Conservation (phyloP, 2,113 vertebrate genomes). For the Hepsetus odoe region DNA sequence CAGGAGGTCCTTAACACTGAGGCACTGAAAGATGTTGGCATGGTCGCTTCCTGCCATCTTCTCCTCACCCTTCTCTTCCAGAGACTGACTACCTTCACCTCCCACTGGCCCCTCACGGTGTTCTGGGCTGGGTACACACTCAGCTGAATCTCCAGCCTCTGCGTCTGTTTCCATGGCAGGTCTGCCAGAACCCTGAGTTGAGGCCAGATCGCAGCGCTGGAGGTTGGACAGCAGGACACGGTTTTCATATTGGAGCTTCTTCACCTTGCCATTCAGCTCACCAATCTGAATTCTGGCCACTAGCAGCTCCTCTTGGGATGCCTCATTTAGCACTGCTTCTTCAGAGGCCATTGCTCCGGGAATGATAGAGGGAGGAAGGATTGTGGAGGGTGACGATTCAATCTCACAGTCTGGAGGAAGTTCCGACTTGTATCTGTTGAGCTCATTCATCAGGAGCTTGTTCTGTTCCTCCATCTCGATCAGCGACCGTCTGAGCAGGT, state of each 20-base stretch:
- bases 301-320: slow-evolving; percentile 88
- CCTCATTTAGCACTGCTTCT: slow-evolving; percentile 86
- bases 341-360: slow-evolving; percentile 65
- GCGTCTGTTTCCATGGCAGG: slow-evolving; percentile 89
- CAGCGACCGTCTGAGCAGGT: slow-evolving; percentile 90
- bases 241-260: slow-evolving; percentile 99
- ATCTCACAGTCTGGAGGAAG: slow-evolving; percentile 74
- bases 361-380: slow-evolving; percentile 53
- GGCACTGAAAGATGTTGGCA: slow-evolving; percentile 62
- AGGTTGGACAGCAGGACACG: slow-evolving; percentile 95
- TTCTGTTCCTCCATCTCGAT: slow-evolving; percentile 98
- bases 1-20: slow-evolving; percentile 83
- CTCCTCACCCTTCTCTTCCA: slow-evolving; percentile 69
- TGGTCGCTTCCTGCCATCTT: slow-evolving; percentile 20
- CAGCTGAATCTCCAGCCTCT: slow-evolving; percentile 88
- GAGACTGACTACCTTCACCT: slow-evolving; percentile 67
- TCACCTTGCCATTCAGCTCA: slow-evolving; percentile 92
- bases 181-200: slow-evolving; percentile 81
- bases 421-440: slow-evolving; percentile 92
- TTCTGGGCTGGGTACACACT: slow-evolving; percentile 83
- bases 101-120: slow-evolving; percentile 73
- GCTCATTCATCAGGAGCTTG: slow-evolving; percentile 92
- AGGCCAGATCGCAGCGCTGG: slow-evolving; percentile 93
- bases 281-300: slow-evolving; percentile 88
- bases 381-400: slow-evolving; percentile 52